Conservation (phyloP, 2,888 invertebrate species). For the Drosophila atripex region DNA sequence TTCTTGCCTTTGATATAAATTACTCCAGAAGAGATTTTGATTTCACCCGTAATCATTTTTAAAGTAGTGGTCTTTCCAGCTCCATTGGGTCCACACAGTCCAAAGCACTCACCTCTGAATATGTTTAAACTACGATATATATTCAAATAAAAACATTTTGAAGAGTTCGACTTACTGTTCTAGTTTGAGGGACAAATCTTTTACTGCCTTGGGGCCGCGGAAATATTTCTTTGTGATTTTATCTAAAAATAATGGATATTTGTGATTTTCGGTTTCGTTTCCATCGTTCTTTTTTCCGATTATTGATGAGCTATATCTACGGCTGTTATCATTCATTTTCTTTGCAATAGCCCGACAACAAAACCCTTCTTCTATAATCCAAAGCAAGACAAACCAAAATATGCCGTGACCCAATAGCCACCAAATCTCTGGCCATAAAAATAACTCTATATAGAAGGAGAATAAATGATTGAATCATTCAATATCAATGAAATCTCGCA, state of each 20-base stretch:
- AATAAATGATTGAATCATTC: not conserved
- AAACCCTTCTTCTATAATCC: not conserved
- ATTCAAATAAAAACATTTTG: not conserved
- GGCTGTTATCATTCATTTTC: not conserved
- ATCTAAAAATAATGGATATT: conserved; percentile 85
- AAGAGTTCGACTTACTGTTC: conserved; percentile 51
- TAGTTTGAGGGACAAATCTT: conserved; percentile 86
- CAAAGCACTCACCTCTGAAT: conserved; percentile 89
- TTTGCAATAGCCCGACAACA: not conserved
- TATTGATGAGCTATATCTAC: no score
- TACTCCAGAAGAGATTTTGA: conserved; percentile 87
- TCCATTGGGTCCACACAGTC: conserved; percentile 91
- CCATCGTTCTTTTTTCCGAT: no score
- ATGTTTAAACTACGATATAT: not conserved
- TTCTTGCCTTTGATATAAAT: conserved; percentile 87
- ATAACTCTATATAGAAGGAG: not conserved
- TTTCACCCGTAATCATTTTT: conserved; percentile 93
- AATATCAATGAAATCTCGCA: not conserved
- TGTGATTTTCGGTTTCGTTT: conserved; percentile 23
- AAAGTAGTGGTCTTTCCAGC: conserved; percentile 94
- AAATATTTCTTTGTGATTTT: conserved; percentile 89
- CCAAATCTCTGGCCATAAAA: conserved; percentile 6
- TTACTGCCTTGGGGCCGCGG: conserved; percentile 88
- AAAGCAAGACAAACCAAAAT: conserved; percentile 4
- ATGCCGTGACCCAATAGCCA: conserved; percentile 3